Evolutionary conservation across 2,888 invertebrate species (phyloP).

Genomic region (Ormyrus rosae): DNA sequence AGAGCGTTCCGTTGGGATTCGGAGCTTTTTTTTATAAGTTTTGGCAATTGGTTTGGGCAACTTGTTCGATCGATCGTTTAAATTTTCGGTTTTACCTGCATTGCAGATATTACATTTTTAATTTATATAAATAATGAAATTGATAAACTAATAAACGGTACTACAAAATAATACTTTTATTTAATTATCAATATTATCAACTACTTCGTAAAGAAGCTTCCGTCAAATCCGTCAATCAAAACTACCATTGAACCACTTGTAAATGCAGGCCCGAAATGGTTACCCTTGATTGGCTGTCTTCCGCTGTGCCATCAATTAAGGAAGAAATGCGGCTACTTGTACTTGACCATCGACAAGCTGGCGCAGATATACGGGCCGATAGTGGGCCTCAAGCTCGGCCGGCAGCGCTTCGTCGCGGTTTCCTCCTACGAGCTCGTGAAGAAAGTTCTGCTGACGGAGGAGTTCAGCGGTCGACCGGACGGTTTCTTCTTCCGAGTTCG

Average conservation of each 20-base stretch:
- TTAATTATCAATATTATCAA: too few relatives aligned
- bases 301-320: slow-evolving; percentile 71
- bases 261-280: slow-evolving; percentile 78
- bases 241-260: neutral
- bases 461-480: slow-evolving; percentile 84
- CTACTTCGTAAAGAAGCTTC: too few relatives aligned
- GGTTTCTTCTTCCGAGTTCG: slow-evolving; percentile 83
- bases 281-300: slow-evolving; percentile 79
- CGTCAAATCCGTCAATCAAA: neutral
- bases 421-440: slow-evolving; percentile 80
- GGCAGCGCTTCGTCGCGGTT: slow-evolving; percentile 80
- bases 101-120: too few relatives aligned
- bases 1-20: neutral
- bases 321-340: slow-evolving; percentile 77
- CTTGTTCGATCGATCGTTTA: too few relatives aligned
- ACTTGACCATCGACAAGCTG: slow-evolving; percentile 80
- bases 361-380: slow-evolving; percentile 80
- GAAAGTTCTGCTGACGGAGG: slow-evolving; percentile 80
- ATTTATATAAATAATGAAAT: neutral
- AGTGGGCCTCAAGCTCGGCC: slow-evolving; percentile 82
- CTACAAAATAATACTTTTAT: neutral
- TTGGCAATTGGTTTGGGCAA: neutral
- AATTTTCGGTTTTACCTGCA: too few relatives aligned
- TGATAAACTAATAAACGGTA: neutral
- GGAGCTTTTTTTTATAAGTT: neutral